Evolutionary conservation across 2,797 vertebrate species (phyloP).

Genomic region (Tokudaia muenninki): DNA sequence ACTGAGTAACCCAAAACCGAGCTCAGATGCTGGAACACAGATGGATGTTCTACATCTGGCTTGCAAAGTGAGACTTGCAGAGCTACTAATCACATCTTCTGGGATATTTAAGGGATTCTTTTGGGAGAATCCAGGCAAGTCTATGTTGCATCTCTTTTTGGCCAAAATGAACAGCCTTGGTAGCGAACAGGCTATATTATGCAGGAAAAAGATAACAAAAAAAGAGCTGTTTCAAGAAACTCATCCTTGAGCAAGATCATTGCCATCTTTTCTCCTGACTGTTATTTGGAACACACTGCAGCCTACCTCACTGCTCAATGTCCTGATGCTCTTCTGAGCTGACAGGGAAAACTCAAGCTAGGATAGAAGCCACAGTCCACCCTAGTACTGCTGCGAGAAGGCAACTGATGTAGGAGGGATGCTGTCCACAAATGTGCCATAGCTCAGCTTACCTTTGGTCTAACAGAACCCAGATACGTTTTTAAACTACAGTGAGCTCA

Average conservation of each 20-base stretch:
- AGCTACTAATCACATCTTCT: background rate
- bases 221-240: constrained; percentile 46
- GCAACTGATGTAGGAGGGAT: background rate
- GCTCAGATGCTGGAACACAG: background rate
- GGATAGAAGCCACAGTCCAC: background rate
- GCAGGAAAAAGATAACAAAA: background rate
- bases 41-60: background rate
- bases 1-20: constrained; percentile 15
- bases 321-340: constrained; percentile 5
- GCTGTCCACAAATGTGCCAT: background rate
- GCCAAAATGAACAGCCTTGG: constrained; percentile 23
- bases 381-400: background rate
- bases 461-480: background rate
- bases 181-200: background rate
- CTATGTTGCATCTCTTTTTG: background rate
- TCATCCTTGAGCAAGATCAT: constrained; percentile 41
- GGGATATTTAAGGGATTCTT: background rate
- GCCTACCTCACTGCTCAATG: background rate
- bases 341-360: background rate
- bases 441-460: background rate
- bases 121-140: constrained; percentile 14
- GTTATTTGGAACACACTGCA: constrained; percentile 27
- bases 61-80: constrained; percentile 1
- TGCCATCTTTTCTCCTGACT: constrained; percentile 26
- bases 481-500: constrained; percentile 2